These are phyloP conservation scores for Parauchenoglanis ngamensis DNA, from an alignment of 2,797 vertebrate species.

Conservation along the genomic window DNA sequence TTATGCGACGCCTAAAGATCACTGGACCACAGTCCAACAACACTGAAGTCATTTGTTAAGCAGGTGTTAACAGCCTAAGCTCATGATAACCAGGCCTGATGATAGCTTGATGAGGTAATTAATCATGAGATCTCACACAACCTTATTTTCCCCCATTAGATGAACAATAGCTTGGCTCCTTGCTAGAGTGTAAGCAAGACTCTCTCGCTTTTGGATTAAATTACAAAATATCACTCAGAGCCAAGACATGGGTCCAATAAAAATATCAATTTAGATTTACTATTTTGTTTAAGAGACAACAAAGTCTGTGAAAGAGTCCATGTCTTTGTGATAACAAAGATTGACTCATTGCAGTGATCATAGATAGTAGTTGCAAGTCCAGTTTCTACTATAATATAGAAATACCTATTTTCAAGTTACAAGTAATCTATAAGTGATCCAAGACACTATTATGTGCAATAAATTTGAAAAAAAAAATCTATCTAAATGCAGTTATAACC, in stretches of 20 bases:
- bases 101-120: conserved; percentile 42
- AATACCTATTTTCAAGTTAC: neutral
- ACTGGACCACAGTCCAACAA: neutral
- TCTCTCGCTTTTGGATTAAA: conserved; percentile 18
- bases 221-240: conserved; percentile 19
- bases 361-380: neutral
- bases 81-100: neutral
- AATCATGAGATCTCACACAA: conserved; percentile 42
- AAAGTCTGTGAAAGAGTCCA: neutral
- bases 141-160: conserved; percentile 12
- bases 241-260: conserved; percentile 38
- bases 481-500: neutral
- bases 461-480: neutral
- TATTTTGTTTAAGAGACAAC: conserved; percentile 20
- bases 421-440: neutral
- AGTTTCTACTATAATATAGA: neutral
- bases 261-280: conserved; percentile 33
- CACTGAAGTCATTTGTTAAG: conserved; percentile 6
- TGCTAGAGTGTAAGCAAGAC: neutral
- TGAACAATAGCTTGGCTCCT: conserved; percentile 21
- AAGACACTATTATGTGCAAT: neutral
- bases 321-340: neutral
- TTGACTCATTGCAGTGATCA: neutral
- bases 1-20: neutral
- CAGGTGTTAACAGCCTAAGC: conserved; percentile 6